Evolutionary conservation across 2,888 invertebrate genomes (phyloP), one percentile per base, ranked within the genome.

Genomic region (Pandemis corylana): DNA sequence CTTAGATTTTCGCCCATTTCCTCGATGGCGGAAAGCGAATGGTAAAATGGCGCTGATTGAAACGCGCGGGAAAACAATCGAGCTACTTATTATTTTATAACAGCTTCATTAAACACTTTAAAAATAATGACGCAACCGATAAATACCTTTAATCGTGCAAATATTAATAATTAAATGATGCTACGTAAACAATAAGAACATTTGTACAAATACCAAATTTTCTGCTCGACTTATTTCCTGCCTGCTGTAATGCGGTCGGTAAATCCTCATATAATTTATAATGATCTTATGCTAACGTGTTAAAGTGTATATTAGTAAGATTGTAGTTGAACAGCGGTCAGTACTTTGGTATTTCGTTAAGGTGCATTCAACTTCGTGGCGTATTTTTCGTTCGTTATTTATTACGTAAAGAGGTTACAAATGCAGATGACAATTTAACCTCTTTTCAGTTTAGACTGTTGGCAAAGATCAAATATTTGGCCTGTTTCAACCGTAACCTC

Each of bases 121-220:
- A 56, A 56, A 46, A 56, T 20, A 7, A 20, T 64, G 46, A 67
- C 67, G 12, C 67, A 51, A 51, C n/a, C 44, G n/a, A 9, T 46
- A 68, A 63, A 68, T 63, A 46, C 49, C 59, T 36, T 56, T 56
- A 53, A 41, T 42, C 20, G 53, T 68, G 12, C 44, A 72, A 63
- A 56, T 15, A 46, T 49, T 61, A 61, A 36, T 68, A 59, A 68
- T 56, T 68, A 36, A 73, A 68, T 64, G 68, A 73, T 68, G 73
- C 51, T 59, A 68, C 63, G 64, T 64, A 68, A 73, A 73, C 68
- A 64, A 15, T 28, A 44, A 41, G 36, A 64, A 64, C 73, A 73
- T 13, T 68, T 73, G 68, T 41, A 49, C 41, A 68, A 73, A 73
- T 56, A 68, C 9, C 10, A 41, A 44, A 62, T 51, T 53, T 61